Evolutionary conservation across 2,797 vertebrate species (phyloP), one percentile per base, ranked within the genome.

Genomic region (Alca torda): DNA sequence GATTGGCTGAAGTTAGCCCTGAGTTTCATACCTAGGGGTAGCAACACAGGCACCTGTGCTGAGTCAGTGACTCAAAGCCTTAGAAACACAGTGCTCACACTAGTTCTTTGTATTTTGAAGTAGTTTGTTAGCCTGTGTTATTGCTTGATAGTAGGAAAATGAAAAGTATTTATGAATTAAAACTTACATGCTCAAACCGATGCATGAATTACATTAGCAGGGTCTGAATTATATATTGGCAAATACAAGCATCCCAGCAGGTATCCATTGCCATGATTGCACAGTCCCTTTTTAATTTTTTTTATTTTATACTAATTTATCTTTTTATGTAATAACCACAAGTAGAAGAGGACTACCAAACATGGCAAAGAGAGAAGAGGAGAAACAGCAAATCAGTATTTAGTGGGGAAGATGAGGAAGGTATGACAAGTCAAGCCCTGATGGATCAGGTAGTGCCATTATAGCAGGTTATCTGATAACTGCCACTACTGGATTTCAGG

Each of bases 41-140:
- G 30, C 31, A 64, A 35, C 30, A 28, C 20, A 41, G 50, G 25
- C 56, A 57, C 1, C 0, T 3, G 1, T 14, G 3, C 35, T 39
- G 37, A 59, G 45, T 64, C 19, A 37, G 24, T 37, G 43, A 75
- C 51, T 46, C 20, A 75, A 61, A 70, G 53, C 41, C n/a, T 51
- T 43, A 48, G 46, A 70, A 78, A 56, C n/a, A 41, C 26, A 21
- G 39, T 15, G 24, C 41, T 70, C 12, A 8, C 6, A 6, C 21
- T 59, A 37, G 31, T 45, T 67, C 64, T 72, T 91, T 21, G 6
- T 37, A 41, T 17, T 77, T 25, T 41, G 12, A 63, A 76, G 50
- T 76, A 26, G 31, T 33, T 63, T 25, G 2, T 37, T 84, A 76
- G 17, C 31, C 31, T 63, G 8, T 61, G 28, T 37, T 92, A 39